phyloP scores from a whole-genome alignment of 2,113 vertebrate genomes.

The Myxocyprinus asiaticus region DNA sequence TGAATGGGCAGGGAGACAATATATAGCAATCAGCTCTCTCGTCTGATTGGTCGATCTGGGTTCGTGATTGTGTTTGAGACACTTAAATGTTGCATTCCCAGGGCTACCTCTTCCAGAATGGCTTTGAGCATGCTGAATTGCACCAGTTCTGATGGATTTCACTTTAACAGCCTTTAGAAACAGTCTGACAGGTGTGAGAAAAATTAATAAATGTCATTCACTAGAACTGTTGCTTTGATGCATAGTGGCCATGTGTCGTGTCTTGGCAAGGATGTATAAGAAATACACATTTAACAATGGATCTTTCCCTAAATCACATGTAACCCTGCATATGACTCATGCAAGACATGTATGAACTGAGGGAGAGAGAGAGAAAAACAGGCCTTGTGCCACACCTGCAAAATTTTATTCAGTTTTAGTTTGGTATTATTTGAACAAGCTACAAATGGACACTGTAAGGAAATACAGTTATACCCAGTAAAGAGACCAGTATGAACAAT shows the following conservation, averaged over 20 bases:
- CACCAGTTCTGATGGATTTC: constrained; percentile 58
- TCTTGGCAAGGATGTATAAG: constrained; percentile 51
- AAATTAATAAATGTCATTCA: constrained; percentile 50
- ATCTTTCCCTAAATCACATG: constrained; percentile 51
- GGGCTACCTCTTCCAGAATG: constrained; percentile 26
- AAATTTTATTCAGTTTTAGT: no score
- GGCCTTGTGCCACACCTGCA: no score
- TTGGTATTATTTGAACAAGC: no score
- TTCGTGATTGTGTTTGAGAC: constrained; percentile 16
- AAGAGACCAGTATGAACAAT: no score
- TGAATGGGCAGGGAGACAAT: constrained; percentile 29
- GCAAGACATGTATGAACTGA: not conserved
- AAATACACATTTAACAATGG: constrained; percentile 57
- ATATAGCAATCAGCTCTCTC: constrained; percentile 39
- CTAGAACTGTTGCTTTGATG: constrained; percentile 38
- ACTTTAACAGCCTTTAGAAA: constrained; percentile 59
- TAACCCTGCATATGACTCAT: not conserved
- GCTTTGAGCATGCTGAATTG: constrained; percentile 40
- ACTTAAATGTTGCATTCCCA: constrained; percentile 14
- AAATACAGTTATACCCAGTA: no score
- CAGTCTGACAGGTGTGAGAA: constrained; percentile 40
- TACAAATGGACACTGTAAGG: no score
- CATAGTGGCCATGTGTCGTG: constrained; percentile 43
- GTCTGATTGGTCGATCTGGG: constrained; percentile 11
- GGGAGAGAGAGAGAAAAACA: no score